Conservation (phyloP, 2,113 vertebrate genomes). For the Thinocorus orbignyianus region DNA sequence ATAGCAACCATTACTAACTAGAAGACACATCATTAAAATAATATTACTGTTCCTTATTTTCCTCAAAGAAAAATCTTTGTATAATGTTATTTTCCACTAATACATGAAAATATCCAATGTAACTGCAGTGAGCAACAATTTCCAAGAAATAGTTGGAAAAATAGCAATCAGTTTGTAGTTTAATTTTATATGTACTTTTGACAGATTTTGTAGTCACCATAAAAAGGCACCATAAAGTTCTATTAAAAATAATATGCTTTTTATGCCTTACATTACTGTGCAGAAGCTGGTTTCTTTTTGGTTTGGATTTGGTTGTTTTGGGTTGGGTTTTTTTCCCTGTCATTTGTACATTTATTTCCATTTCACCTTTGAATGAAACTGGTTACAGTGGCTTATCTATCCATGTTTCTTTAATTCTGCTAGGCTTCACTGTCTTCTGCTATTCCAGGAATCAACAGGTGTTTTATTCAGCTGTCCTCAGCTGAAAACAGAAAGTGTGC, state of each 20-base stretch:
- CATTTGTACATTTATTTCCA: background rate
- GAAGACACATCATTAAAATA: conserved; percentile 17
- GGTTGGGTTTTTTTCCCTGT: too few species aligned
- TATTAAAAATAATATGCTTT: conserved; percentile 31
- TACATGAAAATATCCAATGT: conserved; percentile 16
- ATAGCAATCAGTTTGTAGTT: conserved; percentile 22
- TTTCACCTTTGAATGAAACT: background rate
- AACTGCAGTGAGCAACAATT: conserved; percentile 43
- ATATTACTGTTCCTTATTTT: background rate
- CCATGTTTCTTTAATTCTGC: background rate
- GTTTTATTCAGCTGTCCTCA: background rate
- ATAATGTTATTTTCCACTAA: conserved; percentile 14
- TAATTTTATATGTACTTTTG: conserved; percentile 39
- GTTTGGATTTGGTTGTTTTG: background rate
- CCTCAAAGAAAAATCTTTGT: conserved; percentile 16
- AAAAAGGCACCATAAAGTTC: conserved; percentile 33
- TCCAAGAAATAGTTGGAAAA: conserved; percentile 25
- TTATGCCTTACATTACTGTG: conserved; percentile 16
- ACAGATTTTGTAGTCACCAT: conserved; percentile 1
- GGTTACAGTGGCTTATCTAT: background rate
- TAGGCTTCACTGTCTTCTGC: background rate
- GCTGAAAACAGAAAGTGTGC: background rate
- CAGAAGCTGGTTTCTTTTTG: background rate
- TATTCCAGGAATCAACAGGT: background rate
- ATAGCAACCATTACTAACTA: background rate